Evolutionary conservation across 2,888 invertebrate genomes (phyloP).

Genomic region (Eueremaeus valkanovi): DNA sequence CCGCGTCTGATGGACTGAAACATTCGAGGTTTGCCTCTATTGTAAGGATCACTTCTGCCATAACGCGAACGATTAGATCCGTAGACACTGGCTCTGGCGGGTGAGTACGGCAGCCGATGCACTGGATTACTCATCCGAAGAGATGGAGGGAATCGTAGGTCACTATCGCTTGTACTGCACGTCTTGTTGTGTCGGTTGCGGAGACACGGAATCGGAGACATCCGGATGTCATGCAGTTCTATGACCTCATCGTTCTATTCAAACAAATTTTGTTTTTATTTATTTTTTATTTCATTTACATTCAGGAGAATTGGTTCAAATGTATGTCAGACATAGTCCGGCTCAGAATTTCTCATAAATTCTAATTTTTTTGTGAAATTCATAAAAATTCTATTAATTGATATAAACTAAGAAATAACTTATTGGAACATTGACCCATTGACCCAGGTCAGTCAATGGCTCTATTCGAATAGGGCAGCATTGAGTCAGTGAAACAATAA

Average conservation of each 20-base stretch:
- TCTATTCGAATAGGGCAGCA: slow-evolving; percentile 44
- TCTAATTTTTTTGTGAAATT: no score
- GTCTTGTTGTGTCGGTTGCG: slow-evolving; percentile 57
- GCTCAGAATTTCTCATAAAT: no score
- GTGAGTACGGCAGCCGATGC: slow-evolving; percentile 42
- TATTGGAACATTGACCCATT: no score
- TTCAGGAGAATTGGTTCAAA: no score
- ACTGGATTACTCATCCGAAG: slow-evolving; percentile 60
- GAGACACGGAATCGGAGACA: slow-evolving; percentile 77
- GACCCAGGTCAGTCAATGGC: no score
- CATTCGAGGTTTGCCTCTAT: slow-evolving; percentile 53
- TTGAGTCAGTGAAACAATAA: not conserved
- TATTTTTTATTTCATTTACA: no score
- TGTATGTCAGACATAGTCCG: no score
- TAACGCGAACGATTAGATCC: slow-evolving; percentile 42
- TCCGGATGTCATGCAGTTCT: slow-evolving; percentile 77
- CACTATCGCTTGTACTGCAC: slow-evolving; percentile 50
- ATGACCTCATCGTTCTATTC: slow-evolving; percentile 68
- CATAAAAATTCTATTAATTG: no score
- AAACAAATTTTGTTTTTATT: no score
- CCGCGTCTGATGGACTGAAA: slow-evolving; percentile 76
- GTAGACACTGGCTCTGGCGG: slow-evolving; percentile 36
- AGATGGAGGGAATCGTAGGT: slow-evolving; percentile 65
- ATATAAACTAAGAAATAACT: no score
- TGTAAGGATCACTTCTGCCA: slow-evolving; percentile 45